phyloP scores from a whole-genome alignment of 2,888 invertebrate species.

The Heliconius ismenius region DNA sequence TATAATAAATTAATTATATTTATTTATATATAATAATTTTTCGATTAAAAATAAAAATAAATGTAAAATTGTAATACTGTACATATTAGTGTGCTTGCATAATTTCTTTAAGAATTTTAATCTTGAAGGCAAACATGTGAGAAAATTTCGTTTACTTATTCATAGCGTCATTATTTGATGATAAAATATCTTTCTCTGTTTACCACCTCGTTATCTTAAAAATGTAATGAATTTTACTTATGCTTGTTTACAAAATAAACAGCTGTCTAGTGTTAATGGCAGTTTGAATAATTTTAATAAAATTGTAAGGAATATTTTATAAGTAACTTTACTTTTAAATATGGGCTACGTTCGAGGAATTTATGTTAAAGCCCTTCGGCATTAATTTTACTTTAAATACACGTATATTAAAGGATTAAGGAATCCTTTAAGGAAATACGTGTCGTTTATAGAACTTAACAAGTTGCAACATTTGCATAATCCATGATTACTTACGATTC shows the following conservation, averaged over 20 bases:
- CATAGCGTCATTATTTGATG: constrained; percentile 20
- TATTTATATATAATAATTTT: background rate
- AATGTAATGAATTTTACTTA: constrained; percentile 9
- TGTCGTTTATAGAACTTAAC: background rate
- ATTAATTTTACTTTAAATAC: background rate
- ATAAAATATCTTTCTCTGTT: constrained; percentile 23
- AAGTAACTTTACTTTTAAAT: background rate
- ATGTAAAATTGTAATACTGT: background rate
- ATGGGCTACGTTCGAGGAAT: background rate
- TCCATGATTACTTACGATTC: constrained; percentile 7
- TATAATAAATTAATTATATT: background rate
- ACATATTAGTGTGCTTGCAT: background rate
- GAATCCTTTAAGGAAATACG: constrained; percentile 12
- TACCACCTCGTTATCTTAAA: constrained; percentile 22
- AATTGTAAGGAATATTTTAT: background rate
- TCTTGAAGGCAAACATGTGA: constrained; percentile 6
- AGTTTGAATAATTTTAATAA: background rate
- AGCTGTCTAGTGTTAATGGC: background rate
- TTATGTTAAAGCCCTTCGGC: background rate
- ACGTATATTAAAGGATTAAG: background rate
- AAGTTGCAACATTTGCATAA: background rate
- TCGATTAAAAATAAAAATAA: background rate
- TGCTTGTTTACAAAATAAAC: constrained; percentile 18
- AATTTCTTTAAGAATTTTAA: constrained; percentile 10
- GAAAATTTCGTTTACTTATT: constrained; percentile 10